A percentile compares a stretch with the other conserved stretches of the same genome.
These are phyloP conservation scores for Leptinotarsa peninsularis DNA, from an alignment of 2,888 invertebrate genomes.

Conservation along the genomic window DNA sequence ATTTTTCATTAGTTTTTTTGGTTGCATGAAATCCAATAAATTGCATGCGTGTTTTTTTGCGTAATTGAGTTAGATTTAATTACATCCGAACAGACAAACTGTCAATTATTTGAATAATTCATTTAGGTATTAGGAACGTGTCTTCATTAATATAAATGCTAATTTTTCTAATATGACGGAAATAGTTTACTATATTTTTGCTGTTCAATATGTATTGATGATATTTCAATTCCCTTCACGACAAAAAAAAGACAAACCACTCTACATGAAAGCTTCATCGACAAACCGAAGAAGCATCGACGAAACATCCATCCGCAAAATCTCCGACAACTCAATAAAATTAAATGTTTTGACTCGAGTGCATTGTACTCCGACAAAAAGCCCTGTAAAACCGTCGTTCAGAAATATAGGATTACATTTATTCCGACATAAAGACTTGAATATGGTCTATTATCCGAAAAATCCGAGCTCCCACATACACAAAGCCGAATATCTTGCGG, in stretches of 20 bases:
- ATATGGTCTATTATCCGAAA: constrained; percentile 63
- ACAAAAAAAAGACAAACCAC: neutral
- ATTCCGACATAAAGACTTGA: constrained; percentile 61
- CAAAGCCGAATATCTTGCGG: constrained; percentile 62
- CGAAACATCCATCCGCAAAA: constrained; percentile 25
- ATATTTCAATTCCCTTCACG: neutral
- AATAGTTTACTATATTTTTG: no score
- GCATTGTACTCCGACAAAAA: constrained; percentile 49
- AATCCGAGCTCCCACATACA: constrained; percentile 58
- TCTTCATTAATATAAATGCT: no score
- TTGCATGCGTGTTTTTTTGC: no score
- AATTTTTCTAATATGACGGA: no score
- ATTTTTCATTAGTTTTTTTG: no score
- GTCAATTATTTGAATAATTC: no score
- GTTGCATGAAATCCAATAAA: no score
- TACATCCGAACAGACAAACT: no score
- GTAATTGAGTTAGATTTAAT: no score
- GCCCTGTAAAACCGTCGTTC: constrained; percentile 55
- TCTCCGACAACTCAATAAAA: constrained; percentile 49
- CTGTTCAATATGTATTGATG: no score
- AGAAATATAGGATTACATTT: constrained; percentile 63
- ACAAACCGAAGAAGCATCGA: neutral
- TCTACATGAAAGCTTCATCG: neutral
- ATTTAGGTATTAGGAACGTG: no score
- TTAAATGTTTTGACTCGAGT: constrained; percentile 56